Evolutionary conservation across 2,797 vertebrate genomes (phyloP).

Genomic region (Pelochelys cantorii): DNA sequence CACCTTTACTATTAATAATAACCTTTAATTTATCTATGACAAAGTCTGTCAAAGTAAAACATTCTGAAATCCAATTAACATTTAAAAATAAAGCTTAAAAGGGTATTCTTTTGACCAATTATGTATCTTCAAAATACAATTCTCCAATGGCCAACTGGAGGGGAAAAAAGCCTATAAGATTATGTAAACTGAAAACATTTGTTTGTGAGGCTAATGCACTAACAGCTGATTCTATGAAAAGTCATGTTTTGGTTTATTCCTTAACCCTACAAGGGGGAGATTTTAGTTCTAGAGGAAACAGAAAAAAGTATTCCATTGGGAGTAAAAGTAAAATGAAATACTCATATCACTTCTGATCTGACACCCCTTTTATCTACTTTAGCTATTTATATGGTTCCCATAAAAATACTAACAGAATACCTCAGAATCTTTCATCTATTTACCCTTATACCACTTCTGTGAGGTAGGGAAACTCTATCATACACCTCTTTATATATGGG

Average conservation of each 20-base stretch:
- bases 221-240: neutral
- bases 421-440: neutral
- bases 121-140: neutral
- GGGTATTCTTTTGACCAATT: neutral
- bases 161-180: neutral
- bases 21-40: neutral
- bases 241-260: neutral
- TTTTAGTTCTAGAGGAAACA: neutral
- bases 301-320: neutral
- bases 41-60: neutral
- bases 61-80: neutral
- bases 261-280: neutral
- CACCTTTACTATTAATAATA: neutral
- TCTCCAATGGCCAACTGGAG: neutral
- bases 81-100: neutral
- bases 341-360: neutral
- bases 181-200: neutral
- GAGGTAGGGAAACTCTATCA: neutral
- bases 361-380: neutral
- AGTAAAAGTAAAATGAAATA: conserved; percentile 8
- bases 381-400: neutral
- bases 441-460: neutral
- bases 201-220: neutral
- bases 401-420: neutral
- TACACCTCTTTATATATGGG: neutral